Evolutionary conservation across 2,113 vertebrate species (phyloP), one percentile per base, ranked within the genome.

Genomic region (Neolamprologus ventralis): DNA sequence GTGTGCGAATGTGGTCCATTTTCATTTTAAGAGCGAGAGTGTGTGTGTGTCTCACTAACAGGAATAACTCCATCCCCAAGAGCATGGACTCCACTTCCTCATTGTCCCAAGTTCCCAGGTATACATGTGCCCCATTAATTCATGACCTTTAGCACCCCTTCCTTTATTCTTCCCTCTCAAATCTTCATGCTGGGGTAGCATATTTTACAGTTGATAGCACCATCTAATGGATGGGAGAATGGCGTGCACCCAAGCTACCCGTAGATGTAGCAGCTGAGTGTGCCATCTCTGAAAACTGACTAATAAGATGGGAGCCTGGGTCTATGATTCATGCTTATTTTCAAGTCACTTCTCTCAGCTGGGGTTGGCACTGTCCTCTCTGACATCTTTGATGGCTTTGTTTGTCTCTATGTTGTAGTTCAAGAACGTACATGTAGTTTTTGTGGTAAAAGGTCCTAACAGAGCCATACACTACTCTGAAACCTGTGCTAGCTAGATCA

Each of bases 1-100:
- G 54, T 79, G 82, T 60, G 81, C 82, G 84, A 47, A 49, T 60
- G 87, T 81, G 40, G 80, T 85, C 65, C 89, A 90, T 91, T 89
- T 93, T 87, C 87, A 91, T 92, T 94, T 83, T 94, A 94, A 95
- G 91, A 88, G 26, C 17, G 9, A 86, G 82, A 92, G 90, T 95
- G 89, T 95, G 83, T 96, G 90, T 96, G 91, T 96, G 89, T 97
- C 93, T 97, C 93, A 95, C 93, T 96, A 95, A 96, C 97, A 97
- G 97, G 96, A 96, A 95, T 95, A 97, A 96, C 92, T 96, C 96
- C 84, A 82, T 95, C 88, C 19, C 92, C 94, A 95, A 96, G 95
- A 94, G 88, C 93, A 85, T 94, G 95, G 96, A 97, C 85, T 87
- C 95, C 88, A 87, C 94, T 55, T 57, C 95, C 84, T 60, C 94